Evolutionary conservation across 2,797 vertebrate species (phyloP).

Genomic region (Carcharodon carcharias): DNA sequence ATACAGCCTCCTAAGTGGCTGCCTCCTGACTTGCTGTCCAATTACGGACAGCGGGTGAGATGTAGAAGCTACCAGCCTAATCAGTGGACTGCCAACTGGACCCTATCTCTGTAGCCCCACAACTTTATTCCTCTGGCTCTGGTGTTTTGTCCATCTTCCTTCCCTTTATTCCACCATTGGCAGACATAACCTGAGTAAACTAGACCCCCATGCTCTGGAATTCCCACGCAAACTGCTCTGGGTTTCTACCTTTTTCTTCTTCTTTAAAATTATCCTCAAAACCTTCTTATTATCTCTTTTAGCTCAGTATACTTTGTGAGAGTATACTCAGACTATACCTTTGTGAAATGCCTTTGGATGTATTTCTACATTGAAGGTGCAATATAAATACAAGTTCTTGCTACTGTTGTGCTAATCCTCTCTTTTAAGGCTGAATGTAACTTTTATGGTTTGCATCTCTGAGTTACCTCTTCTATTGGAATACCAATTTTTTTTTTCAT

Average conservation of each 20-base stretch:
- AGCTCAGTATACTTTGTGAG: neutral
- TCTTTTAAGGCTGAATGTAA: neutral
- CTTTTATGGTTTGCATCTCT: neutral
- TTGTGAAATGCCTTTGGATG: neutral
- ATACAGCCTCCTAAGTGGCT: no score
- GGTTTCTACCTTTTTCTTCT: neutral
- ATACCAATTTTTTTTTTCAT: neutral
- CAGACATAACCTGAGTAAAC: neutral
- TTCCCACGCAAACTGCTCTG: neutral
- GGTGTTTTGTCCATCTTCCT: neutral
- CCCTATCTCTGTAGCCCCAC: neutral
- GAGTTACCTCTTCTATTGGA: neutral
- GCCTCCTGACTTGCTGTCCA: neutral
- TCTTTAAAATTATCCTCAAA: neutral
- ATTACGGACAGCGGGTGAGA: neutral
- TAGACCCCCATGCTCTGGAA: neutral
- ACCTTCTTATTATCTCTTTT: neutral
- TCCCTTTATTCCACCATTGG: neutral
- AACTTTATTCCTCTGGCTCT: neutral
- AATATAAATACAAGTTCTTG: neutral
- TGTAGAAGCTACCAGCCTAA: neutral
- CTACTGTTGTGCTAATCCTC: neutral
- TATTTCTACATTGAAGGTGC: neutral
- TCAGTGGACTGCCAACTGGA: neutral
- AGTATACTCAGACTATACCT: neutral